Percentiles rank a stretch among this genome's conserved stretches.
Evolutionary conservation across 2,797 vertebrate species (phyloP).

Genomic region (Pitangus sulphuratus): DNA sequence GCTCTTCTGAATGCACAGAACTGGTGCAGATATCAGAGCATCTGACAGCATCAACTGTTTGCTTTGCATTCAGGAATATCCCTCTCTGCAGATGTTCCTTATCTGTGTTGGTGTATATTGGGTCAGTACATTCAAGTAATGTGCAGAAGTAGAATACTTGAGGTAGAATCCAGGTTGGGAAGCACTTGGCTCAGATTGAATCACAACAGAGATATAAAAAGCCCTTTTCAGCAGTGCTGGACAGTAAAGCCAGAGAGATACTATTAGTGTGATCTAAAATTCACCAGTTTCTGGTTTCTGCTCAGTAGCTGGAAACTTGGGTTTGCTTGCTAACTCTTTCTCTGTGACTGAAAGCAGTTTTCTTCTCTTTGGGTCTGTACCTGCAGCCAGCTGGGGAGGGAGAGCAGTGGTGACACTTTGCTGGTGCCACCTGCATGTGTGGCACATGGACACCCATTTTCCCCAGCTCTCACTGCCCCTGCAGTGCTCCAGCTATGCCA

Average conservation of each 20-base stretch:
- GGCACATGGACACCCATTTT: not conserved
- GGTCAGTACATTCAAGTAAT: not conserved
- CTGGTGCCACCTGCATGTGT: fast-evolving
- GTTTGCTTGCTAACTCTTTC: not conserved
- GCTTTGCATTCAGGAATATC: not conserved
- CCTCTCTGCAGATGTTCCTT: not conserved
- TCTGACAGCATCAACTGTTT: not conserved
- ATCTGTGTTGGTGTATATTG: not conserved
- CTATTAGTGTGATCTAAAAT: not conserved
- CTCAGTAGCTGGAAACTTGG: not conserved
- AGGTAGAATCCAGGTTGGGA: not conserved
- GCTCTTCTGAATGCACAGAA: not conserved
- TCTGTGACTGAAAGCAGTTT: not conserved
- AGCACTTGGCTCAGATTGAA: not conserved
- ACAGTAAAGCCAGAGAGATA: not conserved
- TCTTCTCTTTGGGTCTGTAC: not conserved
- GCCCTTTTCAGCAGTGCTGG: not conserved
- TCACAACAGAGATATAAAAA: not conserved
- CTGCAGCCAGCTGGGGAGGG: not conserved
- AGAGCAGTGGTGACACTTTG: not conserved
- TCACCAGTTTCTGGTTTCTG: not conserved
- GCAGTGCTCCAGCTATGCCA: not conserved
- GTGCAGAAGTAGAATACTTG: not conserved
- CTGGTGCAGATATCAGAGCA: not conserved
- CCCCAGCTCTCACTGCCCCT: not conserved